phyloP scores from a whole-genome alignment of 2,113 vertebrate genomes.

The Platanista minor region DNA sequence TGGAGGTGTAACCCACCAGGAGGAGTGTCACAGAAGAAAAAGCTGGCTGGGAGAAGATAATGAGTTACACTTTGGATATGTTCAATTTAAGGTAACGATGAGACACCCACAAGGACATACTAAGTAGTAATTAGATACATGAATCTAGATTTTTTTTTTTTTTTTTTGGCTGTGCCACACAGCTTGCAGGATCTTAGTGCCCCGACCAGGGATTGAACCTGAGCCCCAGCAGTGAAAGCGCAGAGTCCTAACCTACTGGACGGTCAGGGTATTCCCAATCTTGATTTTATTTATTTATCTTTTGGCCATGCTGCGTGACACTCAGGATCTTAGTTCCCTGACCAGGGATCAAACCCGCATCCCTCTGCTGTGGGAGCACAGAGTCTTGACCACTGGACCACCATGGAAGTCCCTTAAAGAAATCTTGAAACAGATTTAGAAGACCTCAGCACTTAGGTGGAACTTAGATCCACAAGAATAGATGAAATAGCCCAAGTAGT shows the following conservation, averaged over 20 bases:
- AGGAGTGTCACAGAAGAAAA: neutral
- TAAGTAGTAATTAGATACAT: neutral
- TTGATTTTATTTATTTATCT: no score
- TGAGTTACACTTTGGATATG: neutral
- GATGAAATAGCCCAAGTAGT: neutral
- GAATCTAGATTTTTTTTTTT: neutral
- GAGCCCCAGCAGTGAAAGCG: neutral
- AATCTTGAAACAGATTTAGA: neutral
- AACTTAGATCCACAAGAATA: neutral
- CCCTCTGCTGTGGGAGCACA: neutral
- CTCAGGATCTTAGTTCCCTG: neutral
- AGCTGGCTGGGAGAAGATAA: neutral
- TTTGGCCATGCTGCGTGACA: no score
- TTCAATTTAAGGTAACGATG: neutral
- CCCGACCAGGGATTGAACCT: neutral
- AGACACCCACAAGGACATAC: neutral
- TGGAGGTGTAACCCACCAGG: no score
- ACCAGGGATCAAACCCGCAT: neutral
- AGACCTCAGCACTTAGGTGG: neutral
- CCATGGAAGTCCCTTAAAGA: neutral
- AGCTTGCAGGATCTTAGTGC: neutral
- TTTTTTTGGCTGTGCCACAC: neutral
- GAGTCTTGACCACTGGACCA: neutral
- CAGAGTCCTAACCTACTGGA: neutral
- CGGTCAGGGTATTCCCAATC: neutral